These are phyloP conservation scores for Lophotis ruficrista DNA, from an alignment of 2,113 vertebrate species.

Conservation along the genomic window DNA sequence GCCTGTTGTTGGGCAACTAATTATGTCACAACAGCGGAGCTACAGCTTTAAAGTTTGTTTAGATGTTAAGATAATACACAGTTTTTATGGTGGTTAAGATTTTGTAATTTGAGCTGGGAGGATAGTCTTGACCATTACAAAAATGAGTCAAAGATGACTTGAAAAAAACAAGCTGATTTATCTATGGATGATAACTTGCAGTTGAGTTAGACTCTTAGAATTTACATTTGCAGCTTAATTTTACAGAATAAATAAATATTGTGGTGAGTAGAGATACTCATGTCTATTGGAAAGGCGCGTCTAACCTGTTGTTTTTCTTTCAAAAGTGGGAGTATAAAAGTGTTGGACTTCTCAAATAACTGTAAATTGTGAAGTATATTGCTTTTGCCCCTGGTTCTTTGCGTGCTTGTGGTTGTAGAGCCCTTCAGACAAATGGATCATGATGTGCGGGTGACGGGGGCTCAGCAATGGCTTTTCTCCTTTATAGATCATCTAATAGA, in stretches of 20 bases:
- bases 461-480: background rate
- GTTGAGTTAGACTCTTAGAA: background rate
- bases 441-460: background rate
- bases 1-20: background rate
- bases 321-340: background rate
- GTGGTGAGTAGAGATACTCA: background rate
- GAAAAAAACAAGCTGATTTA: background rate
- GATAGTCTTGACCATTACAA: background rate
- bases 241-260: background rate
- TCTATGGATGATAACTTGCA: background rate
- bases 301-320: background rate
- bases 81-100: background rate
- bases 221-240: background rate
- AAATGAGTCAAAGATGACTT: background rate
- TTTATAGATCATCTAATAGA: background rate
- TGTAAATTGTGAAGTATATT: background rate
- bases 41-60: background rate
- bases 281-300: background rate
- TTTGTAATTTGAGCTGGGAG: background rate
- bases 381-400: background rate
- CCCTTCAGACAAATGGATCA: background rate
- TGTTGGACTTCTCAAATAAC: background rate
- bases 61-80: fast-evolving
- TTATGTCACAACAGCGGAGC: background rate
- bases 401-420: background rate